A percentile compares a stretch with the other conserved stretches of the same genome.
Conservation (phyloP, 2,888 invertebrate species). For the Caenorhabditis angaria region DNA sequence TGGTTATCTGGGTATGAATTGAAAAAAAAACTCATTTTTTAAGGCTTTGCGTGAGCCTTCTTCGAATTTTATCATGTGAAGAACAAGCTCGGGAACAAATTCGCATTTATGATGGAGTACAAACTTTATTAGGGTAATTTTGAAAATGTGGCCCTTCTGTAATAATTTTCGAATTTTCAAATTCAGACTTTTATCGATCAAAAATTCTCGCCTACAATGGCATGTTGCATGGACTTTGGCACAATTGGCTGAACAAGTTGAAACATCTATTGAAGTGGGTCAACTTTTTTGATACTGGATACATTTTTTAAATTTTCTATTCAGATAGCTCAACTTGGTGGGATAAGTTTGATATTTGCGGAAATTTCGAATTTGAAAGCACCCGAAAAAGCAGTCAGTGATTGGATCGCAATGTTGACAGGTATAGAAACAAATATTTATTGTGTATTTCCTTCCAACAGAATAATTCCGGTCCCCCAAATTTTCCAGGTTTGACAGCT, state of each 20-base stretch:
- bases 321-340: constrained; percentile 72
- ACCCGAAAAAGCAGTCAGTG: constrained; percentile 46
- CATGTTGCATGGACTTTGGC: constrained; percentile 74
- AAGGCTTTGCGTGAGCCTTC: constrained; percentile 53
- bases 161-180: background rate
- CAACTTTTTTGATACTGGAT: background rate
- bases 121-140: constrained; percentile 44
- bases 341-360: constrained; percentile 73
- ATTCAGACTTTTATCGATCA: constrained; percentile 73
- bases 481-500: constrained; percentile 49
- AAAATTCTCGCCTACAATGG: constrained; percentile 74
- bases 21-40: background rate
- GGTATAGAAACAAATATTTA: constrained; percentile 22
- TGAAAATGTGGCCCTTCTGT: background rate
- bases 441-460: background rate
- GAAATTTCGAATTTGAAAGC: constrained; percentile 42
- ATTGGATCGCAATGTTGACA: constrained; percentile 59
- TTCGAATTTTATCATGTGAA: constrained; percentile 58
- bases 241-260: constrained; percentile 73
- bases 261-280: constrained; percentile 72
- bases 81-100: constrained; percentile 58
- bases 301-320: background rate
- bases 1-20: background rate
- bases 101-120: constrained; percentile 60
- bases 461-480: too few species aligned